A percentile compares a stretch with the other conserved stretches of the same genome.
phyloP scores from a whole-genome alignment of 2,113 vertebrate genomes.

The Nycticebus coucang region DNA sequence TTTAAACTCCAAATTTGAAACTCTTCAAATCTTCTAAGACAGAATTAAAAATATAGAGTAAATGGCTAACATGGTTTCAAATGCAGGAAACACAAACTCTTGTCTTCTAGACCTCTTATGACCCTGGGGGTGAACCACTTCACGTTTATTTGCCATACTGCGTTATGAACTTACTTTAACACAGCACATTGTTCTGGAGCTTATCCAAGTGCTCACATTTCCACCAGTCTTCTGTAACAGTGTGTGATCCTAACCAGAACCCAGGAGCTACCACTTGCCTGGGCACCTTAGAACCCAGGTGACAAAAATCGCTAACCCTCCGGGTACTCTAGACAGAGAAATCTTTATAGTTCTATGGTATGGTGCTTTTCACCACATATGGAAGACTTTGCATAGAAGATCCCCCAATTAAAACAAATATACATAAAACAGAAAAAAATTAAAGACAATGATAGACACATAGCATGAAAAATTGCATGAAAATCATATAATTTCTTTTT shows the following conservation, averaged over 20 bases:
- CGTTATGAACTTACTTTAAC: not conserved
- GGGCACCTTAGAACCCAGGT: not conserved
- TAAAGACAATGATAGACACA: not conserved
- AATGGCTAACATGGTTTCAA: not conserved
- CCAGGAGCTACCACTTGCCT: not conserved
- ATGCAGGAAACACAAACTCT: not conserved
- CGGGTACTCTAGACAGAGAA: not conserved
- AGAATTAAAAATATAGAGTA: not conserved
- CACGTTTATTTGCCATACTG: not conserved
- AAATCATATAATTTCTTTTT: slow-evolving; percentile 3
- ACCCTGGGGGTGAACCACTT: not conserved
- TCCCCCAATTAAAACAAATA: not conserved
- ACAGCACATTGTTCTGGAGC: not conserved
- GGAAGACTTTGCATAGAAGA: not conserved
- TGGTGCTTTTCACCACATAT: not conserved
- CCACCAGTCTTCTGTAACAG: not conserved
- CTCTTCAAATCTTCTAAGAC: not conserved
- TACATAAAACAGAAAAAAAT: not conserved
- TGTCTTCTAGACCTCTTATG: not conserved
- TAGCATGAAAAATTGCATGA: not conserved
- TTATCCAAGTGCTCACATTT: not conserved
- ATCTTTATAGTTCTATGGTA: not conserved
- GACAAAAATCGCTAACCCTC: not conserved
- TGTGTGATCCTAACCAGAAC: not conserved
- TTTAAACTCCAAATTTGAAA: slow-evolving; percentile 23